Evolutionary conservation across 30 jellyfish, hydroid and myxozoan species (phyloP), one percentile per base, ranked within the genome.

Genomic region (Haliclystus octoradiatus): DNA sequence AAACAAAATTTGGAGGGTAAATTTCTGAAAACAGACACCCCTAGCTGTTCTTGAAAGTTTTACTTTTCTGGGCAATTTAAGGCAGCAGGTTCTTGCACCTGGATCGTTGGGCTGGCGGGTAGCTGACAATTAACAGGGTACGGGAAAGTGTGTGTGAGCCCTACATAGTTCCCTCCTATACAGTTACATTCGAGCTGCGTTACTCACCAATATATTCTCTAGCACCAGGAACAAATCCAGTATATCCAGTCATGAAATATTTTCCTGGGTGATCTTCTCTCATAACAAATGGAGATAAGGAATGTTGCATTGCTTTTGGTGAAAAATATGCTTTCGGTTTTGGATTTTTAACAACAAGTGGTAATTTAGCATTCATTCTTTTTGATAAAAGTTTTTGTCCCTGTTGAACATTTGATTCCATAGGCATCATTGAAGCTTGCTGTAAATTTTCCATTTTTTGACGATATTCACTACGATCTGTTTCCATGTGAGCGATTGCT

Each of bases 221-320:
- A 2, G 95, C 84, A 47, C 82, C 27, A 3, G 98, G 98, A 2
- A 89, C 94, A 46, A 89, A 89, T 2, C 98, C 98, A 0, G 95
- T 70, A 68, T 81, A 89, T 13, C 98, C 98, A 19, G 95, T 75
- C 66, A 89, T 72, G 77, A 81, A 83, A 40, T 71, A 77, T 47
- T 81, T 81, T 27, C 80, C 79, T 2, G 94, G 94, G 49, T 81
- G 84, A 60, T 76, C 95, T 33, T 77, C 75, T 24, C 78, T 31
- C 65, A 69, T 31, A 1, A 92, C 71, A 68, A 69, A 81, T 15
- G 95, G 95, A 23, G 93, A 75, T 1, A 77, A 76, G n/a, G 94
- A 89, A 50, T 68, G 95, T 30, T 77, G 95, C 13, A 62, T 61
- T 24, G 28, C 81, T 64, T 72, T 81, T 2, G 95, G 93, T 19